Conservation (phyloP, 2,888 invertebrate genomes). For the Amphimallon solstitiale region DNA sequence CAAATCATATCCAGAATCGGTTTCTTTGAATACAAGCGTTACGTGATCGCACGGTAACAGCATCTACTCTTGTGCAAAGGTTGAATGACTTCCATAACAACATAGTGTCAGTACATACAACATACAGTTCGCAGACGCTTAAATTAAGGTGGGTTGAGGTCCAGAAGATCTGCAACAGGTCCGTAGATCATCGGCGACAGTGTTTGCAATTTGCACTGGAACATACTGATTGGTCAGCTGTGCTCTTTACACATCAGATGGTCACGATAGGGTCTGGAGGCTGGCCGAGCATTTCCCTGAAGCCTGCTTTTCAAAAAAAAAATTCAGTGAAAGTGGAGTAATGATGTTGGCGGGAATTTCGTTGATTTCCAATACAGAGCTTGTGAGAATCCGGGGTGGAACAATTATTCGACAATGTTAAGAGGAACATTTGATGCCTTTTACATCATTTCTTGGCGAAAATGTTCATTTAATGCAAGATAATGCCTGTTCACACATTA, state of each 20-base stretch:
- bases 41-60: background rate
- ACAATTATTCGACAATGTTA: background rate
- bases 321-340: background rate
- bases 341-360: background rate
- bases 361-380: background rate
- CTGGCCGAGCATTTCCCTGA: background rate
- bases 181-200: too few relatives aligned
- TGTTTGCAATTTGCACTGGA: background rate
- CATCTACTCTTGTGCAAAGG: background rate
- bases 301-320: too few relatives aligned
- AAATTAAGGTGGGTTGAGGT: background rate
- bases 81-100: background rate
- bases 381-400: background rate
- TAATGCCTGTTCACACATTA: too few relatives aligned
- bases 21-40: background rate
- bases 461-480: too few relatives aligned
- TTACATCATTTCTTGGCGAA: background rate
- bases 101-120: background rate
- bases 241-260: slow-evolving; percentile 3
- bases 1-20: too few relatives aligned
- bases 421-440: background rate
- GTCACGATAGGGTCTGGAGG: background rate
- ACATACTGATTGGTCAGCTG: background rate
- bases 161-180: background rate
- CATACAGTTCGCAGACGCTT: too few relatives aligned